Evolutionary conservation across 2,113 vertebrate genomes (phyloP), one percentile per base, ranked within the genome.

Genomic region (Aix galericulata): DNA sequence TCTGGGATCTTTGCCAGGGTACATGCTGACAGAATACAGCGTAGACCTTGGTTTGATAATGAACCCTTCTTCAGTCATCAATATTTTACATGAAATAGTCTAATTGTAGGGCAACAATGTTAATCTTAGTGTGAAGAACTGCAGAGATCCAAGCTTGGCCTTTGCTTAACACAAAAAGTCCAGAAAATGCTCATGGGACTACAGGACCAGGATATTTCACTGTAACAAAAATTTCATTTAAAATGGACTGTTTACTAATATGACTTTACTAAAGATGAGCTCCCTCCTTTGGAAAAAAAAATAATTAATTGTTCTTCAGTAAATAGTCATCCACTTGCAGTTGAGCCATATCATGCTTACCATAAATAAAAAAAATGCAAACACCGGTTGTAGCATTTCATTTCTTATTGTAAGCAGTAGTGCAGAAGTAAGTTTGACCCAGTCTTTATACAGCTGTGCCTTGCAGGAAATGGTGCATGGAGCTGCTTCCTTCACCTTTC

Each of bases 11-110:
- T 75, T 93, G 89, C 89, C 93, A 97, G 87, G 53, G 77, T 82
- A 89, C 85, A 75, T 77, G 91, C 91, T 96, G 94, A 94, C 85
- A 93, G 77, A 88, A 89, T 62, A 66, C 67, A 95, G 56, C 29
- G 27, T 77, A 93, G 83, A 93, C 95, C 88, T 96, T 92, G 67
- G 67, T 55, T 31, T 95, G 96, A 75, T 60, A 95, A 95, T 94
- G 92, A 92, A 64, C 56, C 40, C 94, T 90, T 78, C 72, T 86
- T 59, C 60, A 86, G 85, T 56, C 82, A 94, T 86, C 95, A 90
- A 31, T 82, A 84, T 88, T 94, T 93, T 58, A 75, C 48, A 48
- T 53, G 40, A 87, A 62, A 72, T 34, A 64, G 32, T 64, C 46
- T 76, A 88, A 91, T 75, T 34, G 27, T 4, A 67, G 55, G 73